phyloP scores from a whole-genome alignment of 2,113 vertebrate genomes.

The Macroglossus sobrinus region DNA sequence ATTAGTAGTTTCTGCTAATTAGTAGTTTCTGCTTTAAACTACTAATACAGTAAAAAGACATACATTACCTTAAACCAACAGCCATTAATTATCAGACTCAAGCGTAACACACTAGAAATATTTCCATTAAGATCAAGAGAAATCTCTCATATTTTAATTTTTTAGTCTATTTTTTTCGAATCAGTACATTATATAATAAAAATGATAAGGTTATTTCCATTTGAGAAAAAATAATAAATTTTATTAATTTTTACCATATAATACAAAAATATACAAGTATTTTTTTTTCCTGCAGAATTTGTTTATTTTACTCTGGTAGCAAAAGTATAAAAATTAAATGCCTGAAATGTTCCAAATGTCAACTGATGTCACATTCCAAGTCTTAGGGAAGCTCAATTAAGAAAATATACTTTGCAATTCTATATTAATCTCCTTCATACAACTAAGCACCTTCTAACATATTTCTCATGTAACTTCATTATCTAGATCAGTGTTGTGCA shows the following conservation, averaged over 20 bases:
- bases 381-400: not conserved
- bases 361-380: not conserved
- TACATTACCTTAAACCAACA: not conserved
- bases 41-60: not conserved
- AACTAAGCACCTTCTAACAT: not conserved
- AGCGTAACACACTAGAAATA: not conserved
- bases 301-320: not conserved
- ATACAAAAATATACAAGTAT: not conserved
- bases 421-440: not conserved
- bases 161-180: not conserved
- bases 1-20: no score
- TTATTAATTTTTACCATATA: not conserved
- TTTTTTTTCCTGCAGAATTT: not conserved
- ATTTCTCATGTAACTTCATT: not conserved
- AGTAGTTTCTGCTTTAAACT: not conserved
- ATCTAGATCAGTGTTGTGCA: not conserved
- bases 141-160: not conserved
- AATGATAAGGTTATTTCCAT: constrained; percentile 5
- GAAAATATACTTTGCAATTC: not conserved
- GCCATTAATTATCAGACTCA: not conserved
- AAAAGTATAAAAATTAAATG: not conserved
- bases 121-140: not conserved
- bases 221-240: not conserved
- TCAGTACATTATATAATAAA: not conserved
- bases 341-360: not conserved